Base-by-base conservation (phyloP, 2,888 invertebrate species). In the Cantharis flavilabris region DNA sequence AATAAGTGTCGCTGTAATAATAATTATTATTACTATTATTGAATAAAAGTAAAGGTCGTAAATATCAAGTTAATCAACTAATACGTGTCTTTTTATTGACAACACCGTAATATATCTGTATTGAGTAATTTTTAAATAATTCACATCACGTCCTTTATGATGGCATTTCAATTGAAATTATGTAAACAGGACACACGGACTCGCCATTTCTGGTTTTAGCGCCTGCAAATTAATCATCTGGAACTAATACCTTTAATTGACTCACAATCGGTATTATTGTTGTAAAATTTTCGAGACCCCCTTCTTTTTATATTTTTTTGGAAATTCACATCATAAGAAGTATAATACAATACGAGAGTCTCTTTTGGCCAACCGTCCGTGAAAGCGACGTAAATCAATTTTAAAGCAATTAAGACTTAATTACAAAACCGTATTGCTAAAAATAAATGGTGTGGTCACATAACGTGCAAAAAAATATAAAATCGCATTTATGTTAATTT, bases 131-230 rank as follows among this genome's bases (percentile, higher is more conserved):
- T 67, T 72, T 65, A 33, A 49, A 18, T 65, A 33, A 72, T 72
- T 64, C 72, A 65, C 64, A 64, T 72, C 72, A 72, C 72, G 72
- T 72, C 64, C 49, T 64, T 64, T 67, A 64, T 23, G 72, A 33
- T 67, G 72, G 65, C 72, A 72, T 72, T 72, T 72, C 72, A 72
- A 65, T 72, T 72, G 65, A 67, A 72, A 72, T 72, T 72, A 67
- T 72, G 72, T 49, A 72, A 72, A 26, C 63, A 67, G 72, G 72
- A 72, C 72, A 72, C 72, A 65, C 72, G 72, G 72, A 72, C 64
- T 72, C 72, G 72, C 72, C 72, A 72, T 72, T 72, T 72, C 72
- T 72, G 64, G 18, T 28, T 28, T 71, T 72, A 72, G 33, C 72
- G 20, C 72, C 65, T 67, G 18, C 9, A 65, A 67, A 33, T 64